Evolutionary conservation across 2,888 invertebrate genomes (phyloP).

Genomic region (Zelleria hepariella): DNA sequence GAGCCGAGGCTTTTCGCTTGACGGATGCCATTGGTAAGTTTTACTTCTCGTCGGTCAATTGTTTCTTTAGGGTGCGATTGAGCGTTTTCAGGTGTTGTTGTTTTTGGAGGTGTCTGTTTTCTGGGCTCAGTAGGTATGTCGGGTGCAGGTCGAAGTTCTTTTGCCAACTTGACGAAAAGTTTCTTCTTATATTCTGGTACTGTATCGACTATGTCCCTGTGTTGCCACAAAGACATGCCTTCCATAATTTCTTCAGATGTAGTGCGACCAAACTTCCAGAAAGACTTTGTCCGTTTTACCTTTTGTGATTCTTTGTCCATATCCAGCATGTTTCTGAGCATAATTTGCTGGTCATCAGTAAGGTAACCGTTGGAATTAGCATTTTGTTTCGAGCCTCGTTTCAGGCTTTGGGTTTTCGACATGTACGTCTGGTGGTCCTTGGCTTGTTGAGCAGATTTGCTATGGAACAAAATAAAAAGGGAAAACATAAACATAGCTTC

Average conservation of each 20-base stretch:
- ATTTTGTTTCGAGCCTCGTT: constrained; percentile 47
- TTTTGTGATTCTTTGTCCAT: constrained; percentile 75
- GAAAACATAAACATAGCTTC: constrained; percentile 19
- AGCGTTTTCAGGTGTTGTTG: constrained; percentile 32
- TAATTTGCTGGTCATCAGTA: constrained; percentile 70
- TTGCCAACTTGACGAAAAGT: constrained; percentile 57
- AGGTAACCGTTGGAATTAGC: constrained; percentile 58
- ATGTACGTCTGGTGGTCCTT: constrained; percentile 52
- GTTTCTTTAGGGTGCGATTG: constrained; percentile 51
- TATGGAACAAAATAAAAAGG: constrained; percentile 33
- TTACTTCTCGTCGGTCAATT: constrained; percentile 60
- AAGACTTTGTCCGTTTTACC: constrained; percentile 86
- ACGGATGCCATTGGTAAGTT: constrained; percentile 52
- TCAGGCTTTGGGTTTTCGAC: constrained; percentile 63
- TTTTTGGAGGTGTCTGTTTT: constrained; percentile 39
- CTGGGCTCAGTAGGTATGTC: constrained; percentile 45
- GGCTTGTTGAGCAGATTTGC: constrained; percentile 55
- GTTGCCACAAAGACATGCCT: constrained; percentile 90
- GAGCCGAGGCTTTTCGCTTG: constrained; percentile 64
- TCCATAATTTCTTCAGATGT: constrained; percentile 83
- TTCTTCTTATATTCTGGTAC: constrained; percentile 68
- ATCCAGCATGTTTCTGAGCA: constrained; percentile 61
- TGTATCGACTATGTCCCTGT: constrained; percentile 85
- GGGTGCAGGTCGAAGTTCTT: constrained; percentile 55
- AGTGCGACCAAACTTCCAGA: constrained; percentile 86